Evolutionary conservation across 2,797 vertebrate species (phyloP), one percentile per base, ranked within the genome.

Genomic region (Phrynocephalus forsythii): DNA sequence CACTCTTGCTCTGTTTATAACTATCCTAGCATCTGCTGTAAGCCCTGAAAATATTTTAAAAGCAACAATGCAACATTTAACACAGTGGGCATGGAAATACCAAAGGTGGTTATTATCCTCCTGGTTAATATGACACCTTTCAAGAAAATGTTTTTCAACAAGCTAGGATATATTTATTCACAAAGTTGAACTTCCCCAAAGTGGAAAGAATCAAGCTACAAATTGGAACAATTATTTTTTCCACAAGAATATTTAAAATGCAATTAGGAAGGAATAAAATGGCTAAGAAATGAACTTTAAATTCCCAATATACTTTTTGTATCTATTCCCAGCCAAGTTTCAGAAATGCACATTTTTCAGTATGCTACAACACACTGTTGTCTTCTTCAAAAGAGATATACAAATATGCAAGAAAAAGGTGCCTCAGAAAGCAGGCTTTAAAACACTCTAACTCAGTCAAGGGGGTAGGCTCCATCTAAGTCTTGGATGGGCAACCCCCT

Each of bases 1-100:
- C 16, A 98, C 97, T 6, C 97, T 97, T 50, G 98, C 97, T 88
- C 98, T 95, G 71, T 98, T 98, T 87, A 98, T 98, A 69, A 98
- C 96, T 87, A 98, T 98, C 77, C 98, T 96, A 6, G 98, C 97
- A 3, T 98, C 98, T 0, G 98, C 98, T 0, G 98, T 98, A 86
- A 98, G 97, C 77, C 98, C 98, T 98, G 88, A 0, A 92, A 91
- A 89, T 9, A 85, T 71, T 0, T 18, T 0, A 24, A 0, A 48
- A 30, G 22, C 30, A 48, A 86, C 89, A 20, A 72, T 5, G 4
- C 67, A 0, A 2, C 0, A 16, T 28, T 80, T 73, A 1, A 0
- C 1, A 0, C 0, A 20, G 0, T 0, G 68, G 56, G 6, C 15
- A 72, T 15, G 33, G 56, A 3, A 60, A 56, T 16, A 63, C n/a